Evolutionary conservation across 2,797 vertebrate genomes (phyloP).

Genomic region (Myotis daubentonii): DNA sequence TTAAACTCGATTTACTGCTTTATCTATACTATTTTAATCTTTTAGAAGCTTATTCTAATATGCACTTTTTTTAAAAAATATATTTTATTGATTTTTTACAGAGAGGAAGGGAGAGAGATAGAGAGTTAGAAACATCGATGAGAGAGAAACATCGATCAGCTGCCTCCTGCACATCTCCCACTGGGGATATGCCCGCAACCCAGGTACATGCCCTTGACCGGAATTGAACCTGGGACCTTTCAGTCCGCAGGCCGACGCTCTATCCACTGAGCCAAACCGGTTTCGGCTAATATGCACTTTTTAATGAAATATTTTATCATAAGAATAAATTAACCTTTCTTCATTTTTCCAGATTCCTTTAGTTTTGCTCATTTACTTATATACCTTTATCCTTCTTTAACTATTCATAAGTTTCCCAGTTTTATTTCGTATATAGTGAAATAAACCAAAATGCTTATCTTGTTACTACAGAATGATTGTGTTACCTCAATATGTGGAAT

Average conservation of each 20-base stretch:
- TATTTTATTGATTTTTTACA: no score
- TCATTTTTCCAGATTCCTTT: constrained; percentile 44
- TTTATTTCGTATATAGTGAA: constrained; percentile 30
- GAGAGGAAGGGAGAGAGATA: no score
- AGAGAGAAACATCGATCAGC: no score
- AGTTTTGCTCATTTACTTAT: constrained; percentile 29
- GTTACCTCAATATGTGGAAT: constrained; percentile 16
- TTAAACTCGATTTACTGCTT: constrained; percentile 55
- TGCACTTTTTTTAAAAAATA: constrained; percentile 56
- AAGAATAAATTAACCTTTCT: constrained; percentile 53
- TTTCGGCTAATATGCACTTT: constrained; percentile 50
- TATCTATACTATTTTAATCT: constrained; percentile 61
- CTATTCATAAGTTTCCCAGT: constrained; percentile 9
- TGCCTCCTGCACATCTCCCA: no score
- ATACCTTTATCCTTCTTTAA: constrained; percentile 51
- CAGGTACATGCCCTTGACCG: no score
- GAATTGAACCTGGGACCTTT: no score
- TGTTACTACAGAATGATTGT: constrained; percentile 6
- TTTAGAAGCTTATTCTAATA: constrained; percentile 63
- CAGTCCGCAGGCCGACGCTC: no score
- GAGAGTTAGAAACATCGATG: no score
- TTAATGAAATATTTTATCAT: constrained; percentile 68
- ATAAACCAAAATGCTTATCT: constrained; percentile 53
- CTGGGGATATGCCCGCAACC: no score
- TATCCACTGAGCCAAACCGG: no score